phyloP scores from a whole-genome alignment of 2,888 invertebrate species.

The Lottia gigantea region DNA sequence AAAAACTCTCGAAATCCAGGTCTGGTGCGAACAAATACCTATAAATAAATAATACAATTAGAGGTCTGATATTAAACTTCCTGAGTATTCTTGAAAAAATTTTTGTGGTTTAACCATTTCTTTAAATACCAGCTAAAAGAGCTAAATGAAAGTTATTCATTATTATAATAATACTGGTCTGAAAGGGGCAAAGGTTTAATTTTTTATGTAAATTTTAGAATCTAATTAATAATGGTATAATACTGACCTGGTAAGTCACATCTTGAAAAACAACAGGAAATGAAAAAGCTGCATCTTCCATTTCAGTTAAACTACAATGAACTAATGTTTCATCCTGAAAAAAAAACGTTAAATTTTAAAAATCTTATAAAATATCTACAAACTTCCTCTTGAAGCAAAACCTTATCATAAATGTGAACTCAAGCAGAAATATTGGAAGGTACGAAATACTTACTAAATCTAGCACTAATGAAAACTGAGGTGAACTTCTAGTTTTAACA shows the following conservation, averaged over 20 bases:
- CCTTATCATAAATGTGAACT: too few relatives aligned
- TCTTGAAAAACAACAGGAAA: slow-evolving; percentile 94
- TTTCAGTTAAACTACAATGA: slow-evolving; percentile 91
- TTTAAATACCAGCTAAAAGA: too few relatives aligned
- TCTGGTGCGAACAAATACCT: slow-evolving; percentile 84
- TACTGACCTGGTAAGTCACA: slow-evolving; percentile 78
- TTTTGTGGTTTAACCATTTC: too few relatives aligned
- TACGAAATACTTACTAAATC: slow-evolving; percentile 84
- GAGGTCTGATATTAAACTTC: too few relatives aligned
- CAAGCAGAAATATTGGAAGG: too few relatives aligned
- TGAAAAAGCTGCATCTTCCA: slow-evolving; percentile 91
- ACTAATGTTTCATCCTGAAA: slow-evolving; percentile 92
- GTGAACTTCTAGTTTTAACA: slow-evolving; percentile 89
- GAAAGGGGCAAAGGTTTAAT: neutral
- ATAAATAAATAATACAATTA: slow-evolving; percentile 27
- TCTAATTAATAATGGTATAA: too few relatives aligned
- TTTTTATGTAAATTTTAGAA: neutral
- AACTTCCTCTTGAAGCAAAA: too few relatives aligned
- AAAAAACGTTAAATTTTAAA: too few relatives aligned
- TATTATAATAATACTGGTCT: neutral
- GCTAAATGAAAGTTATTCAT: too few relatives aligned
- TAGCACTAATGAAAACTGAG: slow-evolving; percentile 81
- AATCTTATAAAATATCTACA: too few relatives aligned
- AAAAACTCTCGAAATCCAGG: slow-evolving; percentile 93
- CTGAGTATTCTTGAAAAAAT: too few relatives aligned